Evolutionary conservation across 2,113 vertebrate genomes (phyloP).

Genomic region (Paradisaea rubra): DNA sequence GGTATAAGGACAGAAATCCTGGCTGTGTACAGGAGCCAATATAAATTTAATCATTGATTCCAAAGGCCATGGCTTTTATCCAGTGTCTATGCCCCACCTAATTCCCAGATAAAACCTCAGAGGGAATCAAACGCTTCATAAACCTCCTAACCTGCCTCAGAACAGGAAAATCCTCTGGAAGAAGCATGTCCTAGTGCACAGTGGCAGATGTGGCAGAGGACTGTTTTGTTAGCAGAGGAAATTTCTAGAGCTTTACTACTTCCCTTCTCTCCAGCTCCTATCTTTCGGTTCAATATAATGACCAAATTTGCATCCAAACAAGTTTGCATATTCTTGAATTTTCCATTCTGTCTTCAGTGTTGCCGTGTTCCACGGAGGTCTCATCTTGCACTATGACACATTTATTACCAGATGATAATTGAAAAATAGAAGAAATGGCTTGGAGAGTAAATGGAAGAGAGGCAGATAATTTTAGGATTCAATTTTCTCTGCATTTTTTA

Average conservation of each 20-base stretch:
- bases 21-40: neutral
- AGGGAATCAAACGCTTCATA: neutral
- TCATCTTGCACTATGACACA: slow-evolving; percentile 61
- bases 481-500: slow-evolving; percentile 66
- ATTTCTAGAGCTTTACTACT: neutral
- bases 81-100: neutral
- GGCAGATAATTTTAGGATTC: slow-evolving; percentile 64
- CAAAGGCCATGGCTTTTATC: neutral
- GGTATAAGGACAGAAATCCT: neutral
- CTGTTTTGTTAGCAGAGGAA: neutral
- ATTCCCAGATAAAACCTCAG: neutral
- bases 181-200: neutral
- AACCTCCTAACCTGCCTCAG: neutral
- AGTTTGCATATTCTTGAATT: slow-evolving; percentile 45
- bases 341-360: neutral
- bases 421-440: slow-evolving; percentile 64
- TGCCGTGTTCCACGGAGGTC: slow-evolving; percentile 14
- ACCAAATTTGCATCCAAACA: slow-evolving; percentile 59
- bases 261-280: neutral
- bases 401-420: slow-evolving; percentile 67
- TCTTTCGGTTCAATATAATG: neutral
- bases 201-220: neutral
- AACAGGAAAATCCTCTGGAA: neutral
- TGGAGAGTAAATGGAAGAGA: slow-evolving; percentile 58
- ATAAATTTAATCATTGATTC: neutral